Base-by-base conservation (phyloP, 1,140 invertebrate genomes). In the Diorhabda sublineata region DNA sequence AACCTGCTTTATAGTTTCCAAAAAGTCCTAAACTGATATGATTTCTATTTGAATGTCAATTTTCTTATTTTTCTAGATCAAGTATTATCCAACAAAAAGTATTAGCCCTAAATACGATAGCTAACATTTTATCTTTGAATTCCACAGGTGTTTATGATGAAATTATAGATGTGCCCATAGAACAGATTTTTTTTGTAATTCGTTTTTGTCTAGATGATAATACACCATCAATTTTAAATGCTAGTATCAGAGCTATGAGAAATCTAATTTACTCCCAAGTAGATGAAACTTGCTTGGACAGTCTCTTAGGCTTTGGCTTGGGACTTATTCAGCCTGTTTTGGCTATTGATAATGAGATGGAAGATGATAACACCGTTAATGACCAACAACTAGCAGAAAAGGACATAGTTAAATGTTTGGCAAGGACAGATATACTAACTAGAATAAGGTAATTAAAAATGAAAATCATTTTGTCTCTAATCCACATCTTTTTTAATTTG, bases 121-220 rank as follows among this genome's bases (percentile, higher is more conserved):
- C 89, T 5, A 91, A 92, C 68, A 89, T 97, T 41, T 81, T 96
- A 11, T 85, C 88, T 66, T 90, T 93, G 73, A 88, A 90, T 77
- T 87, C 85, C 71, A 83, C 84, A 58, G 91, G 90, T 41, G 87
- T 86, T 73, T 94, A 94, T 73, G 90, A 93, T 77, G 79, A 84
- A 62, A 82, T 89, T 3, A 79, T 89, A 56, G 85, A 87, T 4
- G 80, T 89, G 61, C 88, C 88, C 3, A 79, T 89, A 11, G 87
- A 85, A 65, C 88, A 89, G 79, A 83, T 96, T 62, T 88, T 95
- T 71, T 88, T 96, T 75, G 79, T 96, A 1, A 74, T 97, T 58
- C 85, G 95, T 74, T 94, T 92, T 83, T 90, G 92, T 5, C 78
- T 96, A 42, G 95, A 98, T 83, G 92, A 96, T 75, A 88, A 88